Evolutionary conservation across 1,140 invertebrate species (phyloP).

Genomic region (Sinonovacula constricta): DNA sequence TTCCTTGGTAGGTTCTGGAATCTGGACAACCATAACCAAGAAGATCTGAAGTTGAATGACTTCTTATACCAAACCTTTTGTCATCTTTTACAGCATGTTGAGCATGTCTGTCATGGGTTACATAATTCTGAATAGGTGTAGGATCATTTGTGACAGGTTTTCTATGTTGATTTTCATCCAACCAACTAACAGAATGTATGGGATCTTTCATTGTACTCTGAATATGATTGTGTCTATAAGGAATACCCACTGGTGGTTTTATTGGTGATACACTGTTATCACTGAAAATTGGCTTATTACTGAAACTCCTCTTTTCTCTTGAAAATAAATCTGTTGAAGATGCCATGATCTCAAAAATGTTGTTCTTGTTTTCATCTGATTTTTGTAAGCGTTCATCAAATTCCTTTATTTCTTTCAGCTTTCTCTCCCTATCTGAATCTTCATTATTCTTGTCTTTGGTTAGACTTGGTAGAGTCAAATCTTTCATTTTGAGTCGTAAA

Average conservation of each 20-base stretch:
- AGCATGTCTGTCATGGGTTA: too few species aligned
- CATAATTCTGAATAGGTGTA: too few species aligned
- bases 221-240: background rate
- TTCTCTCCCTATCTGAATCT: slow-evolving; percentile 5
- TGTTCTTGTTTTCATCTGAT: slow-evolving; percentile 43
- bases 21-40: too few species aligned
- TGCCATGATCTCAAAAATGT: slow-evolving; percentile 37
- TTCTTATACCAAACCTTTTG: too few species aligned
- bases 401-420: slow-evolving; percentile 29
- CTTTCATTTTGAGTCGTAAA: background rate
- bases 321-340: background rate
- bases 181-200: too few species aligned
- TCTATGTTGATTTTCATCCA: background rate
- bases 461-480: background rate
- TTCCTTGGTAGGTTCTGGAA: too few species aligned
- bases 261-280: background rate
- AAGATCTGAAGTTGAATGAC: too few species aligned
- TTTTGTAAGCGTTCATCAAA: slow-evolving; percentile 35
- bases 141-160: too few species aligned
- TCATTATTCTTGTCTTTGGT: background rate
- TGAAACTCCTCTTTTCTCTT: background rate
- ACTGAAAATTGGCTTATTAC: background rate
- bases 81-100: too few species aligned
- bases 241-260: background rate
- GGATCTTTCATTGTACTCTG: background rate